Base-by-base conservation (phyloP, 2,113 vertebrate genomes). In the Axis porcinus region DNA sequence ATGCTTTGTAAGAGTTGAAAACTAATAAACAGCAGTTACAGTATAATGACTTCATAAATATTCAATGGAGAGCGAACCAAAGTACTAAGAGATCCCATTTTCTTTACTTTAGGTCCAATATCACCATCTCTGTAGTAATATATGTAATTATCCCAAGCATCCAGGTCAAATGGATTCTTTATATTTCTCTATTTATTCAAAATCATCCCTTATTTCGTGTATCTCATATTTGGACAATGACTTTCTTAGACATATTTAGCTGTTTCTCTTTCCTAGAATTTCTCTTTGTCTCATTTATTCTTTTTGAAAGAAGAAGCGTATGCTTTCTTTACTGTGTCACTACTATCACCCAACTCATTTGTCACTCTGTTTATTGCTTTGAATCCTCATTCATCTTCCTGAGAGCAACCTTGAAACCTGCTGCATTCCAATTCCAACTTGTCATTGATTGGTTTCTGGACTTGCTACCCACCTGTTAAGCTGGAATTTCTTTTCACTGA, bases 371-470 rank as follows among this genome's bases (percentile, higher is more conserved):
- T 86, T 94, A 43, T 57, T 78, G 55, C 62, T n/a, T 81, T 15
- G 14, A 91, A 86, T 88, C 36, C 27, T 30, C n/a, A 82, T 83
- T 95, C 28, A 67, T 96, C 92, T 96, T 95, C 55, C 21, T 83
- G 13, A 91, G 14, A 86, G 43, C 21, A 82, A 50, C 47, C 50
- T 83, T 88, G 50, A 91, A 89, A n/a, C 11, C 82, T 96, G 40
- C 14, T 55, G 36, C 91, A 52, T 79, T 95, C 36, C 25, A 43
- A 14, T n/a, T 94, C 86, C 76, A 89, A 55, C 89, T 94, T 64
- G 60, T 50, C 55, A 84, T 55, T 55, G 14, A 64, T 86, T 92
- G 21, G n/a, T 84, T 85, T 95, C 64, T 91, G 21, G 33, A 93
- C 33, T 23, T 67, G 3, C 33, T 58, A 55, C 23, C 19, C 9